Evolutionary conservation across 2,797 vertebrate genomes (phyloP).

Genomic region (Phoxinus dragarum): DNA sequence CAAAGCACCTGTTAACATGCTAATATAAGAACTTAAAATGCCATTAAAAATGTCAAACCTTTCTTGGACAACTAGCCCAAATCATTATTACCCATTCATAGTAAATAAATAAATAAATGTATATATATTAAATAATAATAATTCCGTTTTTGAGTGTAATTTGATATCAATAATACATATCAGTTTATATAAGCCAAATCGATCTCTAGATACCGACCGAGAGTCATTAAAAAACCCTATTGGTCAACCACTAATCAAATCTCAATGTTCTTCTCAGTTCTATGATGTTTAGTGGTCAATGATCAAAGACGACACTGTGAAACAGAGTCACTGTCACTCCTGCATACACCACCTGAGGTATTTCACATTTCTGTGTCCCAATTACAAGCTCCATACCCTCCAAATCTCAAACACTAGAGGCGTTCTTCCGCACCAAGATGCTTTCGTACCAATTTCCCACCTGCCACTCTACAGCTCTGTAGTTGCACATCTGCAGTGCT

Average conservation of each 20-base stretch:
- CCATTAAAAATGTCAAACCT: not conserved
- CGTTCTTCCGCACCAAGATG: not conserved
- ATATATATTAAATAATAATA: not conserved
- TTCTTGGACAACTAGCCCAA: not conserved
- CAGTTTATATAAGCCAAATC: not conserved
- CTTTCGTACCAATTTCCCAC: conserved; percentile 21
- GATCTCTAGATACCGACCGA: not conserved
- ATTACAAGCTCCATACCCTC: conserved; percentile 40
- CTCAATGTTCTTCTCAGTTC: not conserved
- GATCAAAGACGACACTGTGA: conserved; percentile 15
- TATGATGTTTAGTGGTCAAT: not conserved
- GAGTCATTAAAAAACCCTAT: not conserved
- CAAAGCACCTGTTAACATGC: not conserved
- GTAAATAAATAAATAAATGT: not conserved
- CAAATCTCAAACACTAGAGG: conserved; percentile 35
- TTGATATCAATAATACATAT: not conserved
- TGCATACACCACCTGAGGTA: conserved; percentile 1
- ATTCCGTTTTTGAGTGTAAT: not conserved
- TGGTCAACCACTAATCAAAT: not conserved
- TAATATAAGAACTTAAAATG: not conserved
- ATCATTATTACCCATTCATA: not conserved
- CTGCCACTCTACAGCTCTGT: conserved; percentile 26
- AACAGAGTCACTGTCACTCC: not conserved
- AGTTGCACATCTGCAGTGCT: conserved; percentile 16
- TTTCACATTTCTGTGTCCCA: conserved; percentile 39